A percentile compares a stretch with the other conserved stretches of the same genome.
Evolutionary conservation across 2,113 vertebrate genomes (phyloP).

Genomic region (Dunckerocampus dactyliophorus): DNA sequence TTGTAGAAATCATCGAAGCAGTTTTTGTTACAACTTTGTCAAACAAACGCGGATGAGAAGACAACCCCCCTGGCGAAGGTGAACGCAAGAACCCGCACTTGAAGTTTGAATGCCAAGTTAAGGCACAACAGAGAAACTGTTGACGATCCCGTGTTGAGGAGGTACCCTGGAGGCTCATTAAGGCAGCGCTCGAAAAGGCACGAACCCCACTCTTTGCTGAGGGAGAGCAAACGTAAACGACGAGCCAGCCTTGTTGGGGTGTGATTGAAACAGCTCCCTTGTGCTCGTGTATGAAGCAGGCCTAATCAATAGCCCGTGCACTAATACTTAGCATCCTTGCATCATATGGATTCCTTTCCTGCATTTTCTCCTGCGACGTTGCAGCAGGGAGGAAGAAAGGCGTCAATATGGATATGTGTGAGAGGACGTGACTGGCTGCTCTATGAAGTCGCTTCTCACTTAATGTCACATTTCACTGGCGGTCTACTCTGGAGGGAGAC

Average conservation of each 20-base stretch:
- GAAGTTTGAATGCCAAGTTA: slow-evolving; percentile 41
- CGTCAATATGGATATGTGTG: slow-evolving; percentile 31
- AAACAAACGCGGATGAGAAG: neutral
- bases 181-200: slow-evolving; percentile 17
- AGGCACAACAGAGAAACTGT: slow-evolving; percentile 24
- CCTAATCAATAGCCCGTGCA: slow-evolving; percentile 5
- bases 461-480: slow-evolving; percentile 19
- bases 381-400: slow-evolving; percentile 5
- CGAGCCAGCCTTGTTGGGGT: slow-evolving; percentile 27
- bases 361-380: neutral
- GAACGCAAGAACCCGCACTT: neutral
- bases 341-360: slow-evolving; percentile 3
- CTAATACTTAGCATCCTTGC: slow-evolving; percentile 3
- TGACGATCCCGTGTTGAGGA: neutral
- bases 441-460: slow-evolving; percentile 36
- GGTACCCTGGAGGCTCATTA: slow-evolving; percentile 55
- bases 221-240: slow-evolving; percentile 19
- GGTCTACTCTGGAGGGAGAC: slow-evolving; percentile 14
- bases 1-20: neutral
- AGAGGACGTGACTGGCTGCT: slow-evolving; percentile 36
- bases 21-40: neutral
- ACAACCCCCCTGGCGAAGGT: neutral
- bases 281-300: slow-evolving; percentile 2
- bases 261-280: slow-evolving; percentile 31
- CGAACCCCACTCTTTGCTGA: slow-evolving; percentile 2